Evolutionary conservation across 2,888 invertebrate genomes (phyloP).

Genomic region (Ectemnius continuus): DNA sequence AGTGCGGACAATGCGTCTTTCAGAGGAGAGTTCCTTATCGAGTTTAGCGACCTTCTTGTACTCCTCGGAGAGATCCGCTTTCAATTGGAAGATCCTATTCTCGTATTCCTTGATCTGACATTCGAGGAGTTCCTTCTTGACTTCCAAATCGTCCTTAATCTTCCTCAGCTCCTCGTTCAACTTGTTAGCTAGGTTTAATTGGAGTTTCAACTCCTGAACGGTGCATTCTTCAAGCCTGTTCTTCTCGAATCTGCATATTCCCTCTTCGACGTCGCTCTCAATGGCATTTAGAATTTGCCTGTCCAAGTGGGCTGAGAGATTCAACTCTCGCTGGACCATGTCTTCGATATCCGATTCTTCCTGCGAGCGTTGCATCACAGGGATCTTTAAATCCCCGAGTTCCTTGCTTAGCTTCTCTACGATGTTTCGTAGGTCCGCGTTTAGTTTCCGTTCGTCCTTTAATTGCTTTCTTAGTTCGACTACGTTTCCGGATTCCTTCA

Average conservation of each 20-base stretch:
- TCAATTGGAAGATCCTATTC: slow-evolving; percentile 71
- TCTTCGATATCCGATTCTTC: slow-evolving; percentile 72
- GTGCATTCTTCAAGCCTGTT: not conserved
- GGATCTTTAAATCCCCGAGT: slow-evolving; percentile 53
- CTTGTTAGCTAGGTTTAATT: slow-evolving; percentile 64
- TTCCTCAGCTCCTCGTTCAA: slow-evolving; percentile 68
- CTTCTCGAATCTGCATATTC: not conserved
- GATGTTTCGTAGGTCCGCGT: slow-evolving; percentile 73
- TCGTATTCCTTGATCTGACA: slow-evolving; percentile 74
- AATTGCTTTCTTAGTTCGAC: slow-evolving; percentile 81
- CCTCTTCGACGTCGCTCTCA: slow-evolving; percentile 76
- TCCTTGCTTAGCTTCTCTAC: slow-evolving; percentile 72
- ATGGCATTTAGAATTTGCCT: slow-evolving; percentile 81
- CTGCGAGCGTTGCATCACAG: slow-evolving; percentile 52
- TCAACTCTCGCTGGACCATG: slow-evolving; percentile 81
- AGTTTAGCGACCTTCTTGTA: slow-evolving; percentile 63
- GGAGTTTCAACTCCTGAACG: slow-evolving; percentile 43
- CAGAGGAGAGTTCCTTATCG: slow-evolving; percentile 68
- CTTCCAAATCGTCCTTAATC: slow-evolving; percentile 70
- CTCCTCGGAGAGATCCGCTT: slow-evolving; percentile 69
- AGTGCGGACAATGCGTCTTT: slow-evolving; percentile 64
- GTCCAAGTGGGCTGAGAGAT: slow-evolving; percentile 82
- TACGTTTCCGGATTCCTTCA: slow-evolving; percentile 81
- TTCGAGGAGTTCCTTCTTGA: slow-evolving; percentile 69
- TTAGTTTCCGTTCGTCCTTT: slow-evolving; percentile 80